Conservation (phyloP, 2,888 invertebrate genomes). For the Lottia gigantea region DNA sequence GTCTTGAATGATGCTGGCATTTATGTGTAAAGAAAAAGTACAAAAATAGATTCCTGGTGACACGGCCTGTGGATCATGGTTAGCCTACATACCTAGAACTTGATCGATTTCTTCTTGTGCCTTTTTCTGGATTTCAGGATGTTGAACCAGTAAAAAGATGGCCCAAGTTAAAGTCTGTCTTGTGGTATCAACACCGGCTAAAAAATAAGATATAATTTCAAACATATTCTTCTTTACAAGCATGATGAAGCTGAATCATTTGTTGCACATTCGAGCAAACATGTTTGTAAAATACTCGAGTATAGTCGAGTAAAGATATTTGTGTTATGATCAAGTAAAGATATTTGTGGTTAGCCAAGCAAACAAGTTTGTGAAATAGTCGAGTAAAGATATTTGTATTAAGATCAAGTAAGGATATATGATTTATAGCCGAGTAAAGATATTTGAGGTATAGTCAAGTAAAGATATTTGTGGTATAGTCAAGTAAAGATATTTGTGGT, state of each 20-base stretch:
- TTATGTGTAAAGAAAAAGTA: no score
- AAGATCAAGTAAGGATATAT: neutral
- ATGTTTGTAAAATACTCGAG: neutral
- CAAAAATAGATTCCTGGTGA: no score
- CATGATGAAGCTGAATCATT: neutral
- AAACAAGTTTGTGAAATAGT: no score
- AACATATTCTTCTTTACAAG: neutral
- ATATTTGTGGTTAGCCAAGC: neutral
- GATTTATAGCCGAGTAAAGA: neutral
- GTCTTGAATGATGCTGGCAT: no score
- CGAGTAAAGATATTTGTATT: neutral
- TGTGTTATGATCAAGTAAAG: neutral
- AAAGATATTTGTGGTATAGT: neutral
- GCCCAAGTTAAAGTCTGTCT: slow-evolving; percentile 30
- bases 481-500: no score
- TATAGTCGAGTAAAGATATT: neutral
- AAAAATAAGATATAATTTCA: slow-evolving; percentile 1
- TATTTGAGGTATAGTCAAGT: neutral
- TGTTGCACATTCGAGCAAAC: neutral
- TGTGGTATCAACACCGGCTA: slow-evolving; percentile 36
- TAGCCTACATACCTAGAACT: slow-evolving; percentile 19
- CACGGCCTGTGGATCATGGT: no score
- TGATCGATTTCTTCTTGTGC: slow-evolving; percentile 24
- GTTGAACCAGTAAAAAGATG: slow-evolving; percentile 22
- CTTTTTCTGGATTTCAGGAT: slow-evolving; percentile 33